Percentiles rank a stretch among this genome's conserved stretches.
phyloP scores from a whole-genome alignment of 2,888 invertebrate species.

The Leistus spinibarbis region DNA sequence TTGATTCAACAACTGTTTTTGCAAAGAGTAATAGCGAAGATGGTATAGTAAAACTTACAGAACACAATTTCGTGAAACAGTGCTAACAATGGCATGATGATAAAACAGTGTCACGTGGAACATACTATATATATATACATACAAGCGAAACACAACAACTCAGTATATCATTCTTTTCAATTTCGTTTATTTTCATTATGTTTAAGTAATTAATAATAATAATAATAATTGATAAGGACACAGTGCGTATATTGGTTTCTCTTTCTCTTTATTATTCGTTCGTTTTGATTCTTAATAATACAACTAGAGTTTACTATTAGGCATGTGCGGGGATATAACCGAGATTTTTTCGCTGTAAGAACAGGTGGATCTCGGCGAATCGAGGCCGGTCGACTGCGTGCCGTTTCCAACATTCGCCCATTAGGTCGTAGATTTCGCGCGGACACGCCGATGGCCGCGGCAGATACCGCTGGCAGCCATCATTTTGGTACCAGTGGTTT shows the following conservation, averaged over 20 bases:
- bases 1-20: no score
- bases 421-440: conserved; percentile 86
- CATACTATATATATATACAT: not conserved
- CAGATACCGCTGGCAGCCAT: conserved; percentile 62
- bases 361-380: conserved; percentile 87
- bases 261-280: not conserved
- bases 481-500: conserved; percentile 60
- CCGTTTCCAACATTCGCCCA: conserved; percentile 91
- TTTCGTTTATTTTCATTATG: not conserved
- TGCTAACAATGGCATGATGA: not conserved
- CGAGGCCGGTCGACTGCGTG: conserved; percentile 80
- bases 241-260: conserved; percentile 32
- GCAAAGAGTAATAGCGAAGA: not conserved
- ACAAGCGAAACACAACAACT: conserved; percentile 3
- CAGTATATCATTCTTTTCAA: not conserved
- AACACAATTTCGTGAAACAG: not conserved
- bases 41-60: not conserved
- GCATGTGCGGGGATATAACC: conserved; percentile 63
- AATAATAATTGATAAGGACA: conserved; percentile 23
- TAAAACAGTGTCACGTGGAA: not conserved
- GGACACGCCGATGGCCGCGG: conserved; percentile 78
- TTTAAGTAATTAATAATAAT: conserved; percentile 1
- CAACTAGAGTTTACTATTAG: not conserved
- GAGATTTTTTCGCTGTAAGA: conserved; percentile 74
- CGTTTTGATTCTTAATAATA: not conserved